These are phyloP conservation scores for Chunga burmeisteri DNA, from an alignment of 2,113 vertebrate species.

Conservation along the genomic window DNA sequence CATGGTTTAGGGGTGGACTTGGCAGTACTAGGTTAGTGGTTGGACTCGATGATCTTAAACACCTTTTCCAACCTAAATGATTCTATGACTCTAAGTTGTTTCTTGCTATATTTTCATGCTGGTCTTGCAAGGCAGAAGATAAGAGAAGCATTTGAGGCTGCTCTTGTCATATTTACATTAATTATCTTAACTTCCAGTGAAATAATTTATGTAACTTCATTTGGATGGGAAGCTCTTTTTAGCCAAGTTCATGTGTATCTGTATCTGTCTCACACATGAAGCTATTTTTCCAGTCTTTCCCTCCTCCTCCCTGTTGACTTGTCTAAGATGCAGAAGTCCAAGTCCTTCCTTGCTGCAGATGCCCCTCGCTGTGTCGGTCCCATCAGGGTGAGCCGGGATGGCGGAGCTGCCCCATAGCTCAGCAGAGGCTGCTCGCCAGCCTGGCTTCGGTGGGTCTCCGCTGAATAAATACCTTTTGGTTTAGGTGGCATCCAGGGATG, in stretches of 20 bases:
- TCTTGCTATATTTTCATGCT: neutral
- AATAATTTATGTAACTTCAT: neutral
- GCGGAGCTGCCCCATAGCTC: neutral
- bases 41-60: no score
- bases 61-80: no score
- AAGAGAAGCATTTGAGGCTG: neutral
- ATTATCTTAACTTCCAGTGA: neutral
- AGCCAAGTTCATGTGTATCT: rapidly evolving
- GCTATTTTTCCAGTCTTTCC: neutral
- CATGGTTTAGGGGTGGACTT: no score
- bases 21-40: no score
- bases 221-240: neutral
- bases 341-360: neutral
- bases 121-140: neutral
- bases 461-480: neutral
- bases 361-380: rapidly evolving
- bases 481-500: neutral
- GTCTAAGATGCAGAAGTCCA: rapidly evolving
- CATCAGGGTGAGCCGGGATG: rapidly evolving
- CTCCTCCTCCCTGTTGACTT: neutral
- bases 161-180: neutral
- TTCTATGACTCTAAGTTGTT: no score
- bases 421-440: neutral
- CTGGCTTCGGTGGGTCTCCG: neutral
- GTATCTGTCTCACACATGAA: neutral